Evolutionary conservation across 2,113 vertebrate species (phyloP), one percentile per base, ranked within the genome.

Genomic region (Hemichromis elongatus): DNA sequence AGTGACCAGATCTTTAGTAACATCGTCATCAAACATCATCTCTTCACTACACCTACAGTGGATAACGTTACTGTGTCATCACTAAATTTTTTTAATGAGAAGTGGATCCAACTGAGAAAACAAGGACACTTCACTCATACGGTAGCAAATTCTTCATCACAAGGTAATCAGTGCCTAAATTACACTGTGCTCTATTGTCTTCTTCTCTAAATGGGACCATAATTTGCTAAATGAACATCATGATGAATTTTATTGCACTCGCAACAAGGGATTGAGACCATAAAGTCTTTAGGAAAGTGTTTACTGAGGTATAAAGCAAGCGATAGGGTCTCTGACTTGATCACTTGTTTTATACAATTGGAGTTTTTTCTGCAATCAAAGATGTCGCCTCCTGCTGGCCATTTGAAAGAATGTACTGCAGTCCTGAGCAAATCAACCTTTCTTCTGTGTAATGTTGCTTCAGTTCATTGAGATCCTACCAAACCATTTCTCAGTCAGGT

Each of bases 291-390:
- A 68, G 61, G 7, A 68, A 42, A 40, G 61, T 2, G 7, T 42
- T 68, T 68, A 24, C n/a, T 42, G 9, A 3, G 42, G 13, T 37
- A 66, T 66, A 24, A 42, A 68, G 35, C 2, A 1, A 24, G n/a
- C 1, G 0, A 0, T n/a, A 66, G 61, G 4, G 61, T 21, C 1
- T 0, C 12, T 42, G 5, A 3, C 35, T 68, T 42, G 37, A 40
- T 2, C 3, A 68, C 7, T 68, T 68, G n/a, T 40, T 21, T 68
- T 24, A 68, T 24, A 35, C 61, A 68, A 0, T 24, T 42, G 7
- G 35, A 68, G 21, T 42, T 68, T 0, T 68, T 40, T 0, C 33
- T 42, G 61, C 35, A 40, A 21, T 33, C 35, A 21, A 66, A 66
- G 19, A 13, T 7, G n/a, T 40, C 7, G 35, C 2, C n/a, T 40